Evolutionary conservation across 2,888 invertebrate genomes (phyloP), one percentile per base, ranked within the genome.

Genomic region (Halictus ligatus): DNA sequence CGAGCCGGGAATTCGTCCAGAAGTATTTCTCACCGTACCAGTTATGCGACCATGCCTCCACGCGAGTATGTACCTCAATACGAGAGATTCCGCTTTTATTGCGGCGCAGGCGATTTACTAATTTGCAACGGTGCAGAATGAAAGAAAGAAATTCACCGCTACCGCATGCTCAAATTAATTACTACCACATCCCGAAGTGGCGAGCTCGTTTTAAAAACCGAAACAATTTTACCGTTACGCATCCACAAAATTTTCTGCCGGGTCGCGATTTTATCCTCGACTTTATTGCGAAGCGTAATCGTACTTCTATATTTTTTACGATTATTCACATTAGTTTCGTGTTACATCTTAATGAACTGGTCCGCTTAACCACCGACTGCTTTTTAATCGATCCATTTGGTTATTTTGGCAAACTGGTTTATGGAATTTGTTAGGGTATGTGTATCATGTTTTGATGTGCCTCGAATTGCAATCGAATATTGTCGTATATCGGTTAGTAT

Each of bases 11-110:
- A 74, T 76, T 69, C 50, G n/a, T 25, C 29, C 4, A 54, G 60
- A 80, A 74, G 80, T 74, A 74, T 60, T 73, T 69, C 35, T 12
- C n/a, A 43, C 13, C 29, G 72, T 12, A 48, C 40, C 54, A 84
- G 77, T 83, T 83, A 83, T 50, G 35, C n/a, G 18, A 29, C 12
- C 29, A 40, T 8, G 43, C 71, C n/a, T 58, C 35, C n/a, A 43
- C 29, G 15, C 29, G 7, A 7, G 60, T 18, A n/a, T 15, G 25
- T 40, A 8, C 21, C n/a, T 7, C 40, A 35, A 75, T 73, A 82
- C 25, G 35, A 43, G 13, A 64, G 60, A 64, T 76, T 76, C 46
- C 29, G 21, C n/a, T 48, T 71, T 81, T 12, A 83, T 75, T n/a
- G 72, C 8, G 18, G 12, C 43, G 29, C 29, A 25, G 69, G 8